These are phyloP conservation scores for Protosalanx chinensis DNA, from an alignment of 2,797 vertebrate species.

Conservation along the genomic window DNA sequence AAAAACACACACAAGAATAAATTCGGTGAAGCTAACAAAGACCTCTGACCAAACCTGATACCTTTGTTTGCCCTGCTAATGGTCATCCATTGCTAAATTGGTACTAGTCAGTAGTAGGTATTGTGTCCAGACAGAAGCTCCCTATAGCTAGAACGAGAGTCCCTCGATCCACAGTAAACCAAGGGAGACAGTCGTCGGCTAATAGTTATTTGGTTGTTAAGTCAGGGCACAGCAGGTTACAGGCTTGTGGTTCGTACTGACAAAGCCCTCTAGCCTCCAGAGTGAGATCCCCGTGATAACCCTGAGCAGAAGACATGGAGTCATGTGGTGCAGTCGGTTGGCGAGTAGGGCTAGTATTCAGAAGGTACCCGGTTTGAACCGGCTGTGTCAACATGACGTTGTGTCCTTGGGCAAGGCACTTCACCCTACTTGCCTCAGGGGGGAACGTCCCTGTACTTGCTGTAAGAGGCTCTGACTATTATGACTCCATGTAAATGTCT, in stretches of 20 bases:
- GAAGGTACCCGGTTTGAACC: too few relatives aligned
- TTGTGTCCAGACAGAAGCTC: slow-evolving; percentile 7
- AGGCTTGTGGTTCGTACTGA: slow-evolving; percentile 15
- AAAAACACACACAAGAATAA: slow-evolving; percentile 45
- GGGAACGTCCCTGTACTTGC: too few relatives aligned
- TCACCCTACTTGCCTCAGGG: too few relatives aligned
- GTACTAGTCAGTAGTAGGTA: slow-evolving; percentile 28
- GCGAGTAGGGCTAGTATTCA: too few relatives aligned
- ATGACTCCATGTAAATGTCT: background rate
- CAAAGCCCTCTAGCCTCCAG: background rate
- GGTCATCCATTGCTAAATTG: slow-evolving; percentile 37
- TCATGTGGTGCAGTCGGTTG: too few relatives aligned
- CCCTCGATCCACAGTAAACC: slow-evolving; percentile 14
- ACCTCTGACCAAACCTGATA: slow-evolving; percentile 45
- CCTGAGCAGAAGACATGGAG: slow-evolving; percentile 4
- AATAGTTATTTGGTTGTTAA: slow-evolving; percentile 16
- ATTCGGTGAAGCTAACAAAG: slow-evolving; percentile 64
- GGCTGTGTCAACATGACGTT: too few relatives aligned
- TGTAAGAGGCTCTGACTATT: too few relatives aligned
- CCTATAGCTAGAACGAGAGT: slow-evolving; percentile 25
- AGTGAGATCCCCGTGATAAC: background rate
- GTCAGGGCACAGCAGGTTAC: slow-evolving; percentile 29
- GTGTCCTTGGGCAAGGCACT: too few relatives aligned
- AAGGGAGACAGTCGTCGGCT: slow-evolving; percentile 13
- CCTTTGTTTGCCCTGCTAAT: slow-evolving; percentile 26